Conservation (phyloP, 2,113 vertebrate genomes). For the Sus scrofa region DNA sequence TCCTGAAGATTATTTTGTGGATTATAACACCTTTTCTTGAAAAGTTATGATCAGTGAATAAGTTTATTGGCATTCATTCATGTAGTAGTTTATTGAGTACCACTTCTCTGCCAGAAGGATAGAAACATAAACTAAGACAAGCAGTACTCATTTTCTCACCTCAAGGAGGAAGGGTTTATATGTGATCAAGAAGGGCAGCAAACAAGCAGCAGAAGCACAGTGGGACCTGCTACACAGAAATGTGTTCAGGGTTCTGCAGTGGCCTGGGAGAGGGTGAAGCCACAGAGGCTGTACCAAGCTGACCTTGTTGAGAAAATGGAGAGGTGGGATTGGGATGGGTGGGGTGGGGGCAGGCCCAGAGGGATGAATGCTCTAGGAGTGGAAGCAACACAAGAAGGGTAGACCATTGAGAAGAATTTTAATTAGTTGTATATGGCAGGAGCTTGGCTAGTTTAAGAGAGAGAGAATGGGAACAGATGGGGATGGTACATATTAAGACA, state of each 20-base stretch:
- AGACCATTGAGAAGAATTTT: background rate
- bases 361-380: background rate
- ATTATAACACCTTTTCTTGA: constrained; percentile 21
- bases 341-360: background rate
- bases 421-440: background rate
- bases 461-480: background rate
- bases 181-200: background rate
- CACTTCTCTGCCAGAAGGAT: background rate
- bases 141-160: background rate
- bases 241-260: background rate
- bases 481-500: background rate
- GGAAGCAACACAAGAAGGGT: background rate
- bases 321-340: too few relatives aligned
- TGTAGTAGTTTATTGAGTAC: background rate
- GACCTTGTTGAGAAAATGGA: background rate
- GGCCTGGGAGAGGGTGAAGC: background rate
- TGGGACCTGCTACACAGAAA: background rate
- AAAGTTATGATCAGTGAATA: constrained; percentile 25
- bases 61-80: background rate
- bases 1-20: constrained; percentile 26
- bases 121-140: background rate
- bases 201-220: background rate
- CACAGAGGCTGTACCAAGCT: accelerated
- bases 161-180: background rate
- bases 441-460: background rate